Conservation (phyloP, 1,140 invertebrate species). For the Pseudoatta argentina region DNA sequence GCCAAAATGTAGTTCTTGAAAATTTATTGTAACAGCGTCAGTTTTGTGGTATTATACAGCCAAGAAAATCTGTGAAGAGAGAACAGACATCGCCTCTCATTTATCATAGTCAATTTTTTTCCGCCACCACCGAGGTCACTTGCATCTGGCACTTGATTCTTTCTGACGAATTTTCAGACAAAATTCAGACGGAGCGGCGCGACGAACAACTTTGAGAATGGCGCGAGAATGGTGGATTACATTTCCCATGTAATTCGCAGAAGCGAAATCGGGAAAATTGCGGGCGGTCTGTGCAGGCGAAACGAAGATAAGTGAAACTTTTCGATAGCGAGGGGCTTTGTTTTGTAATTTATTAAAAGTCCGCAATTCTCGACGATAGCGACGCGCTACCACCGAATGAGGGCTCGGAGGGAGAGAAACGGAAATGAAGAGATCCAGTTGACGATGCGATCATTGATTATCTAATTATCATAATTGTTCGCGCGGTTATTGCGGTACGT, state of each 20-base stretch:
- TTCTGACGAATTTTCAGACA: constrained; percentile 2
- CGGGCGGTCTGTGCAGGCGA: background rate
- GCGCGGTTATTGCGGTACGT: constrained; percentile 43
- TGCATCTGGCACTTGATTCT: constrained; percentile 48
- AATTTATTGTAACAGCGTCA: background rate
- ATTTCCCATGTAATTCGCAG: constrained; percentile 37
- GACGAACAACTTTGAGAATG: constrained; percentile 48
- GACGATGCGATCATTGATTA: constrained; percentile 64
- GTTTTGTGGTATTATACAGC: constrained; percentile 3
- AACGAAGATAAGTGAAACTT: constrained; percentile 62
- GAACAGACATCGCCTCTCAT: background rate
- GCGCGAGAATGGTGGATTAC: constrained; percentile 41
- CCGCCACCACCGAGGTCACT: background rate
- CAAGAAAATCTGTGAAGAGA: constrained; percentile 18
- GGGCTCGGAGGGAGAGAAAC: background rate
- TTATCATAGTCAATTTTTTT: constrained; percentile 49
- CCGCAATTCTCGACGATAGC: constrained; percentile 46
- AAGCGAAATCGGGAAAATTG: constrained; percentile 55
- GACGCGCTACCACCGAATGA: background rate
- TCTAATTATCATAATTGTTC: constrained; percentile 79
- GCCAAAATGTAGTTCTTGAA: background rate
- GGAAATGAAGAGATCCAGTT: constrained; percentile 27
- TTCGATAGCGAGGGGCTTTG: constrained; percentile 60
- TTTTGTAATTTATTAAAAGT: constrained; percentile 79
- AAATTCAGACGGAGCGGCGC: constrained; percentile 17